phyloP scores from a whole-genome alignment of 2,888 invertebrate genomes.

The Mesoligia furuncula region DNA sequence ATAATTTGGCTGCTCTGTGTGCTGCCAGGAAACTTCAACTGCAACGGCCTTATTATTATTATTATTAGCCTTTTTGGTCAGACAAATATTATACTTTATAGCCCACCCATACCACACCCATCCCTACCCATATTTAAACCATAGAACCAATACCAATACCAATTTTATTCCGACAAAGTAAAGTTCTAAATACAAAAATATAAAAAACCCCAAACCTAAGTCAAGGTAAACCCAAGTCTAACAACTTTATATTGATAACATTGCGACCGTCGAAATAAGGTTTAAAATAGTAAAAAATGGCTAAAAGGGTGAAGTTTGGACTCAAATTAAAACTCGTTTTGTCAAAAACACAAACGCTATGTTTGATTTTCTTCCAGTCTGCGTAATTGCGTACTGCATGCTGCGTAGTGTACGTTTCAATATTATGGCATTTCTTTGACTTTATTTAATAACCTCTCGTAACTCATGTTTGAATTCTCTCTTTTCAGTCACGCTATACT shows the following conservation, averaged over 20 bases:
- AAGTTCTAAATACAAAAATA: not conserved
- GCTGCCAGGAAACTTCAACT: not conserved
- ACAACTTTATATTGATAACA: not conserved
- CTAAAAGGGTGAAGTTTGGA: not conserved
- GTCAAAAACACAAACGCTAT: not conserved
- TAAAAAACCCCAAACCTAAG: too few species aligned
- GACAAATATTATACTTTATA: not conserved
- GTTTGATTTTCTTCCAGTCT: not conserved
- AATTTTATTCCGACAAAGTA: not conserved
- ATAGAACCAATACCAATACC: not conserved
- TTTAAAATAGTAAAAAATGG: not conserved
- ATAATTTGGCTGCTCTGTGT: not conserved
- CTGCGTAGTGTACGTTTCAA: too few species aligned
- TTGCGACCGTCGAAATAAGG: not conserved
- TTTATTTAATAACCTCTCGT: not conserved
- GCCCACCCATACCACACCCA: too few species aligned
- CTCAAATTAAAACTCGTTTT: not conserved
- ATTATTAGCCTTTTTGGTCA: not conserved
- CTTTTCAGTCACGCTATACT: constrained; percentile 87
- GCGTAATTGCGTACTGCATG: too few species aligned
- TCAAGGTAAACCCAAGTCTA: not conserved
- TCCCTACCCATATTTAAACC: not conserved
- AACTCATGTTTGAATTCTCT: not conserved
- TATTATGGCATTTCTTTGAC: not conserved
- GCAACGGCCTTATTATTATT: not conserved